phyloP scores from a whole-genome alignment of 2,797 vertebrate species.

The Miichthys miiuy region DNA sequence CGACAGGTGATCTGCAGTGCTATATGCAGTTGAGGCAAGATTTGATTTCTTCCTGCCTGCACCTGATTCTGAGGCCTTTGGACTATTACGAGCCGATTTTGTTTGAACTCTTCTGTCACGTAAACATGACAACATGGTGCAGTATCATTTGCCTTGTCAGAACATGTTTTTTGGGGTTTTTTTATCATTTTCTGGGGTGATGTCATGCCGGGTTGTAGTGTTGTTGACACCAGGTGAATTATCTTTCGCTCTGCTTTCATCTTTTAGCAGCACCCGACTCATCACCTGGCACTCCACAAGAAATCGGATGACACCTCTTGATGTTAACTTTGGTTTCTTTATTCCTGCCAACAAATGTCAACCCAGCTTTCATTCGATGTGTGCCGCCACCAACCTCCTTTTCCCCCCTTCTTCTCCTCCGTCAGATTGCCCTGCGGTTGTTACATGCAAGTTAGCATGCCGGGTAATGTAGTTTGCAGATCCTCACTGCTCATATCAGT shows the following conservation, averaged over 20 bases:
- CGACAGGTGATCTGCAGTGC: conserved; percentile 57
- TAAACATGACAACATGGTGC: conserved; percentile 47
- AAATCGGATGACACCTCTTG: conserved; percentile 63
- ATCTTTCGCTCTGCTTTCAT: conserved; percentile 58
- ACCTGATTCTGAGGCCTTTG: conserved; percentile 42
- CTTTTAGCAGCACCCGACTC: conserved; percentile 45
- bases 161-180: conserved; percentile 4
- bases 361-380: conserved; percentile 41
- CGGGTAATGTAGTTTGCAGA: conserved; percentile 56
- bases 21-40: conserved; percentile 31
- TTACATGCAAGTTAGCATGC: conserved; percentile 29
- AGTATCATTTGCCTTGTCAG: conserved; percentile 46
- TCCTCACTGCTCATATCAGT: conserved; percentile 29
- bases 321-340: conserved; percentile 63
- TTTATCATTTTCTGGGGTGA: conserved; percentile 32
- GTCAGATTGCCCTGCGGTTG: conserved; percentile 36
- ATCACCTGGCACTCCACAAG: conserved; percentile 63
- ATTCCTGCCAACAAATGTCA: conserved; percentile 58
- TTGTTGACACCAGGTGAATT: conserved; percentile 65
- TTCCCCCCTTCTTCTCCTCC: not conserved
- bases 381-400: conserved; percentile 12
- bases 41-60: conserved; percentile 44
- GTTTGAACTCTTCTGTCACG: conserved; percentile 52
- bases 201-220: conserved; percentile 44
- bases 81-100: conserved; percentile 42